Percentiles rank a stretch among this genome's conserved stretches.
phyloP scores from a whole-genome alignment of 2,888 invertebrate species.

The Sepiola atlantica region DNA sequence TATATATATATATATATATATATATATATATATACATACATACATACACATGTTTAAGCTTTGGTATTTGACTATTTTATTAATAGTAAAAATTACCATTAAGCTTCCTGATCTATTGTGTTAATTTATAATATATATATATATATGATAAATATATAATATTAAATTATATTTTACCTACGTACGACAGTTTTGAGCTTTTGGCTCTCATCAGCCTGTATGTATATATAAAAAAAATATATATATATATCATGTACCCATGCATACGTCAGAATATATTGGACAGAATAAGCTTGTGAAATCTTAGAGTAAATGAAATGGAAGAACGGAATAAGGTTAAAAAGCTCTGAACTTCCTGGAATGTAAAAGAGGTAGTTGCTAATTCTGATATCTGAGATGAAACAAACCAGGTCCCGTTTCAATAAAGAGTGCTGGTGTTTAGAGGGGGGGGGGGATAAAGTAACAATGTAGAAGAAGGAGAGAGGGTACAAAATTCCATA shows the following conservation, averaged over 20 bases:
- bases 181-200: too few species aligned
- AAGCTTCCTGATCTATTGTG: too few species aligned
- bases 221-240: too few species aligned
- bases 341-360: not conserved
- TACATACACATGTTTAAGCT: not conserved
- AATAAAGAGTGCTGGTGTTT: not conserved
- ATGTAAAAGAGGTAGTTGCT: not conserved
- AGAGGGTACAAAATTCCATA: not conserved
- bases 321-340: not conserved
- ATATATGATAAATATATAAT: too few species aligned
- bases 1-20: conserved; percentile 8
- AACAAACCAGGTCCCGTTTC: not conserved
- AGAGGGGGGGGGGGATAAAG: not conserved
- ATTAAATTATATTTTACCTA: too few species aligned
- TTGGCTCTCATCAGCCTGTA: too few species aligned
- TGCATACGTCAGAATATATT: not conserved
- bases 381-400: not conserved
- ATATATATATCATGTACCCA: not conserved
- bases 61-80: too few species aligned
- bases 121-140: too few species aligned
- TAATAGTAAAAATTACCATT: too few species aligned
- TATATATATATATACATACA: not conserved
- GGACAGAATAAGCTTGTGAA: not conserved
- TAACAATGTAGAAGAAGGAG: too few species aligned
- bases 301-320: not conserved